Evolutionary conservation across 2,797 vertebrate genomes (phyloP).

Genomic region (Pseudochromis fuscus): DNA sequence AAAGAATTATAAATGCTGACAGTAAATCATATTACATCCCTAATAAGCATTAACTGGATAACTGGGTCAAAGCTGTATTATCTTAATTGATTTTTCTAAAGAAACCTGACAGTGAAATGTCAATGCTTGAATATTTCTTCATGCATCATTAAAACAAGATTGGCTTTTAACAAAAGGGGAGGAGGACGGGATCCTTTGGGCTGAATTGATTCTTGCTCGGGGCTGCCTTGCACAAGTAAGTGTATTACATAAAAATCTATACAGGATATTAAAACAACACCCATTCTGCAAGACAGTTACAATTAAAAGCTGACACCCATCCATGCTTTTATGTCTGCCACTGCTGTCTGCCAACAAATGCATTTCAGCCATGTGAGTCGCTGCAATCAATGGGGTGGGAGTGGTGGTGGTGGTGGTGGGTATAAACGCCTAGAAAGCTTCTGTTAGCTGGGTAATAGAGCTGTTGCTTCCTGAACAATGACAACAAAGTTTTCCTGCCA

Average conservation of each 20-base stretch:
- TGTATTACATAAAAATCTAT: conserved; percentile 99
- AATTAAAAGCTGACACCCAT: conserved; percentile 99
- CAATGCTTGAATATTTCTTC: conserved; percentile 99
- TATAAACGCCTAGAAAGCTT: conserved; percentile 71
- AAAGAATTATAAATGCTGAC: conserved; percentile 99
- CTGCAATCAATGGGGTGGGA: conserved; percentile 78
- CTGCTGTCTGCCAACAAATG: conserved; percentile 85
- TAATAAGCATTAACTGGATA: conserved; percentile 99
- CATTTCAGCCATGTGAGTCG: conserved; percentile 81
- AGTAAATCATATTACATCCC: conserved; percentile 99
- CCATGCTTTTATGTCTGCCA: conserved; percentile 85
- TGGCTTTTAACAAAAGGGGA: conserved; percentile 99
- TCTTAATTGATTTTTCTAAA: conserved; percentile 99
- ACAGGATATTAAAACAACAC: conserved; percentile 99
- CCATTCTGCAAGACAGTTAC: conserved; percentile 98
- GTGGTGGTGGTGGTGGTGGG: conserved; percentile 36
- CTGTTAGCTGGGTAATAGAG: conserved; percentile 74
- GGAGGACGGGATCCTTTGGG: conserved; percentile 91
- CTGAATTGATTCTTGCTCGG: conserved; percentile 99
- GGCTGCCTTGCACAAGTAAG: conserved; percentile 99
- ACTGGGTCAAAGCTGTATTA: conserved; percentile 99
- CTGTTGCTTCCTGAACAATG: conserved; percentile 61
- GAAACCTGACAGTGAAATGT: conserved; percentile 99
- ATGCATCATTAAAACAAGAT: conserved; percentile 99
- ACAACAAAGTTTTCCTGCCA: conserved; percentile 57